Percentiles rank a stretch among this genome's conserved stretches.
Evolutionary conservation across 1,140 invertebrate genomes (phyloP).

Genomic region (Drosophila watanabei): DNA sequence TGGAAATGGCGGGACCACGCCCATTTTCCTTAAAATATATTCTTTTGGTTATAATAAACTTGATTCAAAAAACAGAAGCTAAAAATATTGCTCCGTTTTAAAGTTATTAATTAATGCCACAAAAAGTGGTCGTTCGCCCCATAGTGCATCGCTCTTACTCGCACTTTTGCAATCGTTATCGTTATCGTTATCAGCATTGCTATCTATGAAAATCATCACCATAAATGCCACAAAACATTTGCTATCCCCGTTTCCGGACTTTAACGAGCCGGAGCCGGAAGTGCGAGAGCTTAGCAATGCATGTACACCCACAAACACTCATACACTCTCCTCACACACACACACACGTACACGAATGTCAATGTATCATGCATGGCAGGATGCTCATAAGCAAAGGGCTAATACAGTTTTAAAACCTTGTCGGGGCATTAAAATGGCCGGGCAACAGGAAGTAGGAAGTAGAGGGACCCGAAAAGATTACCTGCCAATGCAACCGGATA

Average conservation of each 20-base stretch:
- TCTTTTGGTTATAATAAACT: too few species aligned
- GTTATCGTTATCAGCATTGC: slow-evolving; percentile 12
- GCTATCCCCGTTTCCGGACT: slow-evolving; percentile 67
- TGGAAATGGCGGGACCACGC: too few species aligned
- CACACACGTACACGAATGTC: not conserved
- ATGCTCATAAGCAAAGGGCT: slow-evolving; percentile 55
- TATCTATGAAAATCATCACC: slow-evolving; percentile 14
- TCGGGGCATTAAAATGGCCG: slow-evolving; percentile 67
- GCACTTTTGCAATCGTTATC: not conserved
- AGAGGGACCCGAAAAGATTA: slow-evolving; percentile 72
- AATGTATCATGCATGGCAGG: slow-evolving; percentile 52
- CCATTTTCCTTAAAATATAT: too few species aligned
- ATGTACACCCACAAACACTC: slow-evolving; percentile 51
- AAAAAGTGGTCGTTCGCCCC: too few species aligned
- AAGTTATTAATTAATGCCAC: too few species aligned
- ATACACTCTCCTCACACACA: slow-evolving; percentile 15
- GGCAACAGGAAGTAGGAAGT: slow-evolving; percentile 62
- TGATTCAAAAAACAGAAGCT: too few species aligned
- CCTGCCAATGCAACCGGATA: slow-evolving; percentile 82
- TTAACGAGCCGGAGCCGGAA: slow-evolving; percentile 75
- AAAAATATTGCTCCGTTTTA: too few species aligned
- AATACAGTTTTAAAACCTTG: slow-evolving; percentile 76
- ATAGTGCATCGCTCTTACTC: slow-evolving; percentile 8
- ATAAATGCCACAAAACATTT: slow-evolving; percentile 33
- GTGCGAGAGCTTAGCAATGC: slow-evolving; percentile 74